phyloP scores from a whole-genome alignment of 2,888 invertebrate species.

The Morinoia aosen region DNA sequence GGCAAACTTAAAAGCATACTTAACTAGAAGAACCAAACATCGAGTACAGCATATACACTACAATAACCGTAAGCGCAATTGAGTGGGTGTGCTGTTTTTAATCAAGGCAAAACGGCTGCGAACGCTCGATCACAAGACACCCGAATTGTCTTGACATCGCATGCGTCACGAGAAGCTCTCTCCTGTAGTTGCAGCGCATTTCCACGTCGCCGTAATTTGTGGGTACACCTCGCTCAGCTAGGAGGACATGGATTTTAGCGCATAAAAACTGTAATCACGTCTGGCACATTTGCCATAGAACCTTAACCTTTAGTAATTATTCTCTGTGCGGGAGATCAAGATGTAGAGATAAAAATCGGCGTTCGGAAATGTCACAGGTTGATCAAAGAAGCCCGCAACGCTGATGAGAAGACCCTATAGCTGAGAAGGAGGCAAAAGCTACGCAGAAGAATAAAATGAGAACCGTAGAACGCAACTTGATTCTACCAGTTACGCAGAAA shows the following conservation, averaged over 20 bases:
- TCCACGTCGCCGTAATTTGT: background rate
- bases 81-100: no score
- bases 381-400: background rate
- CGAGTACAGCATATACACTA: no score
- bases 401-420: background rate
- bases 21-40: no score
- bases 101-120: no score
- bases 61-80: no score
- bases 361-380: background rate
- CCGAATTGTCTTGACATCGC: background rate
- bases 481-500: background rate
- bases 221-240: background rate
- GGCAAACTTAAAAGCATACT: no score
- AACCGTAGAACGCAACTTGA: background rate
- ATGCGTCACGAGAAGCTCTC: background rate
- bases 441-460: background rate
- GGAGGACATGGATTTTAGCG: background rate
- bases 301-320: background rate
- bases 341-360: background rate
- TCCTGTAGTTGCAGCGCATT: background rate
- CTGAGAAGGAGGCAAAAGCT: background rate
- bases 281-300: background rate
- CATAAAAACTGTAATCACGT: background rate
- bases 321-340: background rate
- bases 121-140: no score